Evolutionary conservation across 2,113 vertebrate species (phyloP).

Genomic region (Centropus bengalensis): DNA sequence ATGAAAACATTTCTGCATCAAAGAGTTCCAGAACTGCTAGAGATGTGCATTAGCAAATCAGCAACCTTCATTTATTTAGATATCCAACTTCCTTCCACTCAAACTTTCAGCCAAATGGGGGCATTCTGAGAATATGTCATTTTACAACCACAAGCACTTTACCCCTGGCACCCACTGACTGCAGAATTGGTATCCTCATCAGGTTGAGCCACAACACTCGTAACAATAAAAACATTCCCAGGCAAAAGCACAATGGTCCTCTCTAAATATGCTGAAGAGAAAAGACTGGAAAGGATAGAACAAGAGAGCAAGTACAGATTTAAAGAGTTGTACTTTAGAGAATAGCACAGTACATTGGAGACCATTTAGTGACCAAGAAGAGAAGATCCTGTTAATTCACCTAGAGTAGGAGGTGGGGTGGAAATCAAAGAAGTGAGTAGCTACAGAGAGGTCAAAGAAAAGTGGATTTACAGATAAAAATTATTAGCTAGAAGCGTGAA

Average conservation of each 20-base stretch:
- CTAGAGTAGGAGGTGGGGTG: neutral
- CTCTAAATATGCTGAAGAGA: neutral
- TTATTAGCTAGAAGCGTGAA: neutral
- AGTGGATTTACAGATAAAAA: neutral
- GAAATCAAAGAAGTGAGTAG: neutral
- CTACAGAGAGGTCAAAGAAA: neutral
- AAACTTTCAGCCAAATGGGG: neutral
- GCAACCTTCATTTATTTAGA: neutral
- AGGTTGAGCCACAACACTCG: neutral
- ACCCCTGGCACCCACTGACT: neutral
- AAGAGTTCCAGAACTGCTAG: neutral
- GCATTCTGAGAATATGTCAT: neutral
- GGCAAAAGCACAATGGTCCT: neutral
- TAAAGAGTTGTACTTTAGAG: neutral
- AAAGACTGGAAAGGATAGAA: constrained; percentile 1
- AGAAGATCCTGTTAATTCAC: neutral
- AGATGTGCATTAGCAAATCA: neutral
- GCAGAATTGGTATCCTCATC: neutral
- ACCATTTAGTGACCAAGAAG: neutral
- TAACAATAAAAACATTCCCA: neutral
- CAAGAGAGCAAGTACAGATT: neutral
- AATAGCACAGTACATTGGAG: neutral
- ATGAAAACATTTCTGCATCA: neutral
- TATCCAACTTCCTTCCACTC: neutral
- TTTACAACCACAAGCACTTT: neutral